Base-by-base conservation (phyloP, 2,113 vertebrate genomes). In the Eulacestoma nigropectus region DNA sequence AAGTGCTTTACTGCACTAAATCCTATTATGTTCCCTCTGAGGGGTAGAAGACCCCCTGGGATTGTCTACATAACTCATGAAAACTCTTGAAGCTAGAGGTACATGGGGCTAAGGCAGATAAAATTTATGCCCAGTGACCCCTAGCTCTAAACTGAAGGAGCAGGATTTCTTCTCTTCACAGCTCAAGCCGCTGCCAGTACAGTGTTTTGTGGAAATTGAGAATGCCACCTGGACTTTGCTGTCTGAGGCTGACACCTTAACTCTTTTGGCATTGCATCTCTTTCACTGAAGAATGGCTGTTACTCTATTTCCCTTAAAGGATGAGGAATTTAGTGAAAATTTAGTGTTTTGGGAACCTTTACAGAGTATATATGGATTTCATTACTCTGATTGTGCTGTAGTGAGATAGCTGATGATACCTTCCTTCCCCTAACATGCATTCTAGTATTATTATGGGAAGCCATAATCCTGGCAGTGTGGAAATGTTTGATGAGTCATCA, bases 31-130 rank as follows among this genome's bases (percentile, higher is more conserved):
- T 37, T 89, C 22, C 33, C 7, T 20, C 19, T 69, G 17, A 86
- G 13, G 16, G 23, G 15, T n/a, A 64, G 19, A 4, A 65, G 17
- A 44, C 2, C 1, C 6, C 13, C 29, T 3, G 6, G 13, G 5
- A 26, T 41, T 67, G 3, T 42, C 39, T 55, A 67, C 8, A 12
- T 19, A 32, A 64, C 27, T 21, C 14, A 55, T 32, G 18, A 44
- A 35, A 75, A 16, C 10, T 64, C 29, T n/a, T 60, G 53, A 25
- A 82, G 26, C 7, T 59, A 17, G 30, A 32, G 39, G 17, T 13
- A 41, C 5, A 16, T 2, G 4, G 20, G 17, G 6, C 4, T 91
- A 75, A 33, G 10, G 6, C 3, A 87, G 21, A 10, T 19, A 56
- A 70, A 72, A 75, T 64, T 52, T 64, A 29, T 52, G 16, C 26